These are phyloP conservation scores for Euzophera pinguis DNA, from an alignment of 2,888 invertebrate species.

Conservation along the genomic window DNA sequence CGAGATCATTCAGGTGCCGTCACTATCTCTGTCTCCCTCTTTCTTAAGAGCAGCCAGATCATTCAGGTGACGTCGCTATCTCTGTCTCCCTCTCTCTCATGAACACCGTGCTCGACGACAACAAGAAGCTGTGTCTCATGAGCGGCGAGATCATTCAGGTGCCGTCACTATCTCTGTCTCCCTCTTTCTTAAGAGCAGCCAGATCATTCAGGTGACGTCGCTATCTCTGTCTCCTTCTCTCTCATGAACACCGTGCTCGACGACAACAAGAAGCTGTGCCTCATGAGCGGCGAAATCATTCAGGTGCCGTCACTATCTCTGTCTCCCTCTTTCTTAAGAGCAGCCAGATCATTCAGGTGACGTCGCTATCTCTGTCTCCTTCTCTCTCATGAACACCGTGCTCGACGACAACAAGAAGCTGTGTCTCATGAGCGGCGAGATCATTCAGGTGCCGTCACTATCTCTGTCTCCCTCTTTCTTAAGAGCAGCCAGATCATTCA, in stretches of 20 bases:
- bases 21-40: background rate
- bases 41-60: constrained; percentile 98
- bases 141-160: constrained; percentile 96
- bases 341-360: constrained; percentile 93
- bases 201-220: constrained; percentile 87
- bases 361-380: background rate
- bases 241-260: constrained; percentile 95
- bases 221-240: background rate
- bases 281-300: constrained; percentile 98
- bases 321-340: constrained; percentile 88
- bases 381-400: constrained; percentile 94
- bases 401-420: constrained; percentile 97
- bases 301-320: constrained; percentile 59
- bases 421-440: constrained; percentile 98
- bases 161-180: background rate
- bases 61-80: constrained; percentile 79
- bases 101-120: constrained; percentile 97
- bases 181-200: constrained; percentile 95
- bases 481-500: constrained; percentile 98
- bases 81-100: constrained; percentile 71
- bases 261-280: constrained; percentile 96
- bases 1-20: constrained; percentile 89
- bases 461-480: constrained; percentile 54
- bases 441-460: constrained; percentile 82
- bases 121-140: constrained; percentile 97